A percentile compares a stretch with the other conserved stretches of the same genome.
These are phyloP conservation scores for Drosophila lacertosa DNA, from an alignment of 1,140 invertebrate genomes.

Conservation along the genomic window DNA sequence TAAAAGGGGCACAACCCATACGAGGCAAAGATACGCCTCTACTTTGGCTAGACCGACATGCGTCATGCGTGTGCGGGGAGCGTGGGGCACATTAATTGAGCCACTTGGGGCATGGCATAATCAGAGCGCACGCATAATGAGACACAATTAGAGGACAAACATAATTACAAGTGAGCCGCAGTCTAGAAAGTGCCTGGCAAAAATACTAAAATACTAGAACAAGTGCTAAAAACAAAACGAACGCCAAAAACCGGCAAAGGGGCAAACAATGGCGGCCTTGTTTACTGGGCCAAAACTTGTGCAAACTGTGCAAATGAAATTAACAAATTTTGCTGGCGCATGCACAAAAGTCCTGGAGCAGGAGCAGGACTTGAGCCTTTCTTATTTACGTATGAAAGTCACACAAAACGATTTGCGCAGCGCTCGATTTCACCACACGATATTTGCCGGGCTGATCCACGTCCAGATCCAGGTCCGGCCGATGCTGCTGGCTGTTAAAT, in stretches of 20 bases:
- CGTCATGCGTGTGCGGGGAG: not conserved
- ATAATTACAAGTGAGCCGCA: conserved; percentile 69
- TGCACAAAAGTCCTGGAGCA: conserved; percentile 45
- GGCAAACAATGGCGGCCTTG: conserved; percentile 43
- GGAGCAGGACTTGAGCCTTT: conserved; percentile 27
- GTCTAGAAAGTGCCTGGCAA: conserved; percentile 9
- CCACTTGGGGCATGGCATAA: conserved; percentile 73
- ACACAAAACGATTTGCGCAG: conserved; percentile 73
- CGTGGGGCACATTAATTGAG: conserved; percentile 73
- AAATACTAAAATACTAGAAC: conserved; percentile 16
- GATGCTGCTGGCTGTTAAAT: conserved; percentile 60
- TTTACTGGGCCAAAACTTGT: conserved; percentile 46
- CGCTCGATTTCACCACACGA: conserved; percentile 68
- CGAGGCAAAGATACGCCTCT: conserved; percentile 4
- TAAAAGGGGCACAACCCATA: not conserved
- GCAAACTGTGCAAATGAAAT: conserved; percentile 78
- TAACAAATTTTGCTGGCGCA: conserved; percentile 72
- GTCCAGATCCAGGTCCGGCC: not conserved
- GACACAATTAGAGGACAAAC: conserved; percentile 79
- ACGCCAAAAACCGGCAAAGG: conserved; percentile 25
- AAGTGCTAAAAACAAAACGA: conserved; percentile 5
- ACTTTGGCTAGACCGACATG: conserved; percentile 5
- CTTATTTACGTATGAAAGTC: conserved; percentile 78
- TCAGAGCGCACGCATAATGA: conserved; percentile 77
- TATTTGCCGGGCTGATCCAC: not conserved